Conservation (phyloP, 92 coral and sea anemone species). For the Isaurus tuberculatus region DNA sequence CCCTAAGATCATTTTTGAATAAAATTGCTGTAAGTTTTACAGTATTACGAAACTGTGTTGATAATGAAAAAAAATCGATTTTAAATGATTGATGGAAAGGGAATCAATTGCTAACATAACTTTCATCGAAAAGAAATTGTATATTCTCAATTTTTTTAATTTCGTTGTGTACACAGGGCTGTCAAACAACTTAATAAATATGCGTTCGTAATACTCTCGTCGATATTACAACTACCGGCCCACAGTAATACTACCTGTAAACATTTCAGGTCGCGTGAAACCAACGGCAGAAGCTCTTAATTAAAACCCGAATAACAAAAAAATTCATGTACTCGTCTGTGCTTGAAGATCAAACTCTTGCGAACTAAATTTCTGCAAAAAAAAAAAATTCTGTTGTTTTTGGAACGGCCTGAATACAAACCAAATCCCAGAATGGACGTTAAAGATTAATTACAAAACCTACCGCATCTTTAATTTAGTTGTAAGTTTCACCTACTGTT, state of each 20-base stretch:
- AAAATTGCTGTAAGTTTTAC: not conserved
- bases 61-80: not conserved
- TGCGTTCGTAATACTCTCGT: not conserved
- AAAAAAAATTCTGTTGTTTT: not conserved
- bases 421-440: conserved; percentile 17
- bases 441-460: conserved; percentile 20
- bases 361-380: not conserved
- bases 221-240: too few species aligned
- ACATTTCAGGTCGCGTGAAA: not conserved
- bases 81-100: not conserved
- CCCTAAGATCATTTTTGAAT: not conserved
- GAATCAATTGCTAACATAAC: not conserved
- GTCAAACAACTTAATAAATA: conserved; percentile 2
- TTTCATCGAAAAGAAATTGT: not conserved
- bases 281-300: not conserved
- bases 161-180: not conserved
- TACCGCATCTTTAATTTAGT: conserved; percentile 19
- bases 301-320: not conserved
- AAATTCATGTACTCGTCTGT: not conserved
- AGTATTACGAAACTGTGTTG: not conserved
- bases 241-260: not conserved
- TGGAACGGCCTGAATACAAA: conserved; percentile 23
- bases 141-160: not conserved
- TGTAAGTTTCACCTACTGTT: not conserved
- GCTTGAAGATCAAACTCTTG: not conserved